phyloP scores from a whole-genome alignment of 2,888 invertebrate species.

The Hololepta plana region DNA sequence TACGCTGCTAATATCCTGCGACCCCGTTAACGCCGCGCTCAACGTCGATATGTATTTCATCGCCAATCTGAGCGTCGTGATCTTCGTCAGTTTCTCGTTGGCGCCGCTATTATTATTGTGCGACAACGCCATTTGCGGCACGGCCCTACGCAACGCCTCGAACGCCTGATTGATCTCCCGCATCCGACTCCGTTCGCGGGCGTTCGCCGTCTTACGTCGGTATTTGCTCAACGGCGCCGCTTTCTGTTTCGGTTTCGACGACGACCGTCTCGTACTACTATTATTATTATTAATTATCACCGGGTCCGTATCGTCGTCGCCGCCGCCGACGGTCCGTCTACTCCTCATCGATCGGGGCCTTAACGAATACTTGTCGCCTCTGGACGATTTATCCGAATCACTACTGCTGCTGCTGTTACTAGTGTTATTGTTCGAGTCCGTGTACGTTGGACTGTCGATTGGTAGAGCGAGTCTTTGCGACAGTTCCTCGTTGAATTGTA shows the following conservation, averaged over 20 bases:
- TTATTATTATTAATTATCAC: slow-evolving; percentile 4
- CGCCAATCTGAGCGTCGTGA: slow-evolving; percentile 44
- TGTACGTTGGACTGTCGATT: slow-evolving; percentile 14
- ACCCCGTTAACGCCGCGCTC: slow-evolving; percentile 20
- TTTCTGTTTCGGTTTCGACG: slow-evolving; percentile 22
- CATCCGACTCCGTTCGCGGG: slow-evolving; percentile 46
- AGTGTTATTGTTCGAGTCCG: slow-evolving; percentile 25
- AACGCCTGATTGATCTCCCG: slow-evolving; percentile 50
- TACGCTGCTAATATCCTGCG: slow-evolving; percentile 6
- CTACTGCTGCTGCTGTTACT: too few species aligned
- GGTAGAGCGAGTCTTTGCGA: slow-evolving; percentile 22
- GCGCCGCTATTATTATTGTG: slow-evolving; percentile 15
- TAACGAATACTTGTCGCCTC: slow-evolving; percentile 26
- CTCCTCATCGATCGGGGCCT: slow-evolving; percentile 21
- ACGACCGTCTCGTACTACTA: neutral
- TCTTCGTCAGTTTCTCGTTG: slow-evolving; percentile 44
- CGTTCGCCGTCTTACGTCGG: slow-evolving; percentile 48
- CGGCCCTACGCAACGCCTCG: slow-evolving; percentile 37
- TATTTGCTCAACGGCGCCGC: slow-evolving; percentile 44
- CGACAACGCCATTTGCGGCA: slow-evolving; percentile 28
- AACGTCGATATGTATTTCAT: slow-evolving; percentile 44
- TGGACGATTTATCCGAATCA: slow-evolving; percentile 15
- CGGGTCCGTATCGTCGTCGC: slow-evolving; percentile 8
- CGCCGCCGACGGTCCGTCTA: slow-evolving; percentile 10
- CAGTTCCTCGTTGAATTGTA: slow-evolving; percentile 22